Evolutionary conservation across 2,888 invertebrate species (phyloP).

Genomic region (Eristalinus aeneus): DNA sequence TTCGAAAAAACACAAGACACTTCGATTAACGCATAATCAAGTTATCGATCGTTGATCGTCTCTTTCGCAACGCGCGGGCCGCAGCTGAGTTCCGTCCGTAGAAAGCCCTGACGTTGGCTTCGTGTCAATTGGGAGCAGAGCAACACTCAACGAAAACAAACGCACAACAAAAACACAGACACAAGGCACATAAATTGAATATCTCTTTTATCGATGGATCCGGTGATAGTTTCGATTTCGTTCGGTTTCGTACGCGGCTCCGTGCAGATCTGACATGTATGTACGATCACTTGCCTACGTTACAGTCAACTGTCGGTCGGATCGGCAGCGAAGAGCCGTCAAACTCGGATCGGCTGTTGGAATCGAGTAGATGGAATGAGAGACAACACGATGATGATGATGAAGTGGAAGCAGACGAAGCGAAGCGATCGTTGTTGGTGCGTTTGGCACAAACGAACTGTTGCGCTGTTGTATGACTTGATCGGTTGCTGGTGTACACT

Average conservation of each 20-base stretch:
- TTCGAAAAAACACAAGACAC: constrained; percentile 15
- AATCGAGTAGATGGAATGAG: constrained; percentile 31
- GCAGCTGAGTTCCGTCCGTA: constrained; percentile 2
- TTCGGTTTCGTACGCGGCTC: constrained; percentile 24
- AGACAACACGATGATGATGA: constrained; percentile 16
- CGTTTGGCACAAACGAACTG: constrained; percentile 37
- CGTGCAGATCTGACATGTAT: constrained; percentile 9
- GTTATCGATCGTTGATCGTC: constrained; percentile 27
- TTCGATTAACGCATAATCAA: constrained; percentile 39
- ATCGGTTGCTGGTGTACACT: constrained; percentile 35
- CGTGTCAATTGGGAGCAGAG: constrained; percentile 25
- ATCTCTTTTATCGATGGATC: background rate
- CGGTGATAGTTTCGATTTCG: constrained; percentile 41
- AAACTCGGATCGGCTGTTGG: constrained; percentile 40
- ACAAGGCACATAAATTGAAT: constrained; percentile 10
- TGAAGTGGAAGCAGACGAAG: constrained; percentile 35
- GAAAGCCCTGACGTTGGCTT: constrained; percentile 42
- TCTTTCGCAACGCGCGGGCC: constrained; percentile 47
- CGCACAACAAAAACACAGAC: background rate
- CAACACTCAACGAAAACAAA: background rate
- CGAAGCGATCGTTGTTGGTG: constrained; percentile 43
- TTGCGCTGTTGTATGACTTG: constrained; percentile 10
- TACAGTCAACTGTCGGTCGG: constrained; percentile 59
- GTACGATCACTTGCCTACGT: constrained; percentile 66
- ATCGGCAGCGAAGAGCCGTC: constrained; percentile 41